Evolutionary conservation across 2,797 vertebrate species (phyloP), one percentile per base, ranked within the genome.

Genomic region (Phoxinus dragarum): DNA sequence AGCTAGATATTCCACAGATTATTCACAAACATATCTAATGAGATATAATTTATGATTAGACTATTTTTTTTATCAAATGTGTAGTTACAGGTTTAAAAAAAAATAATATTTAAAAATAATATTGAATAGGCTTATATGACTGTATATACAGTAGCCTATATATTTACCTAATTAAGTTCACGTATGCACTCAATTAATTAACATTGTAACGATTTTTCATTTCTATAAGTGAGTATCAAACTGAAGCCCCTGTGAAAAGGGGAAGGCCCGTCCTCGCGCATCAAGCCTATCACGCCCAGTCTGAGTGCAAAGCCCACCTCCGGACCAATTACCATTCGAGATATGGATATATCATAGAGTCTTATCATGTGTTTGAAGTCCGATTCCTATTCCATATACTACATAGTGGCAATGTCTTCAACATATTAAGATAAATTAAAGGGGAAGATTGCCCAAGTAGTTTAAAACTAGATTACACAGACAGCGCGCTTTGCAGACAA

Each of bases 271-370:
- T 59, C 66, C 81, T 90, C 80, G 86, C 81, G 87, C 89, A 77
- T 89, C 84, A 78, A 93, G 89, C 94, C 95, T 92, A 95, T 96
- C 94, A 88, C 88, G 86, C 90, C 86, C 87, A 86, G 49, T 64
- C 87, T 79, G 69, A n/a, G 86, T 81, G 49, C 79, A 88, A 90
- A 93, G 92, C 93, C 92, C 94, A 89, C 93, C 95, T 93, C 93
- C 92, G 42, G 72, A 72, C 90, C 92, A 89, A 93, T 91, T 92
- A 92, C 88, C 90, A 90, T 89, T 87, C 73, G 84, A 89, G 68
- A 92, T 93, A 94, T 94, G 93, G 93, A 94, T 94, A 95, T 94
- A 94, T 95, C 92, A 93, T 88, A 92, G 92, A 89, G 89, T 92
- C 86, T 85, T 90, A 89, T 90, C 91, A 81, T 92, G 93, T 91